These are phyloP conservation scores for Xestia sexstrigata DNA, from an alignment of 2,888 invertebrate genomes.

Conservation along the genomic window DNA sequence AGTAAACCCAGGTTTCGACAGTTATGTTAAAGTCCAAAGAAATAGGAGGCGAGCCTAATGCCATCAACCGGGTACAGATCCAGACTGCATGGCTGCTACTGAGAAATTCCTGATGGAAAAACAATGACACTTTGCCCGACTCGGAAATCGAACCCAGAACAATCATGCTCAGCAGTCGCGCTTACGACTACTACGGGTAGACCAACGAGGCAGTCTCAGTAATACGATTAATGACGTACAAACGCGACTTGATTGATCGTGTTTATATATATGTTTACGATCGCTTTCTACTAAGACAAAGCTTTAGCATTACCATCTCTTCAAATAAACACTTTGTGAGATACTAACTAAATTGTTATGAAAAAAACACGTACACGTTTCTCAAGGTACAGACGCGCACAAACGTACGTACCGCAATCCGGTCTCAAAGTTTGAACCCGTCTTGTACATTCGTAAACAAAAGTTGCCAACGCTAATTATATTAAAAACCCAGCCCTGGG, in stretches of 20 bases:
- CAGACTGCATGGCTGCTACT: no score
- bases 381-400: slow-evolving; percentile 13
- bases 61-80: no score
- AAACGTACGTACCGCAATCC: slow-evolving; percentile 31
- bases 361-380: slow-evolving; percentile 8
- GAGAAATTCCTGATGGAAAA: no score
- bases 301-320: not conserved
- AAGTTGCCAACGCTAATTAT: slow-evolving; percentile 80
- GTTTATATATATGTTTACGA: not conserved
- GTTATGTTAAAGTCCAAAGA: no score
- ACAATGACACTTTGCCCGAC: no score
- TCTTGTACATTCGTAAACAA: slow-evolving; percentile 75
- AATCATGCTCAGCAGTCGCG: no score
- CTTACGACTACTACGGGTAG: no score
- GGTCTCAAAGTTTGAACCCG: slow-evolving; percentile 62
- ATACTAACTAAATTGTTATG: slow-evolving; percentile 1
- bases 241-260: not conserved
- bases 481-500: slow-evolving; percentile 79
- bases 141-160: no score
- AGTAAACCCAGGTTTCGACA: no score
- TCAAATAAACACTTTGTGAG: not conserved
- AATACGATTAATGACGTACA: not conserved
- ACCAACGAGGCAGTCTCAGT: no score
- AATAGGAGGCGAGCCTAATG: no score
- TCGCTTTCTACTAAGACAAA: not conserved